These are phyloP conservation scores for Bombus fervidus DNA, from an alignment of 1,140 invertebrate genomes.

Conservation along the genomic window DNA sequence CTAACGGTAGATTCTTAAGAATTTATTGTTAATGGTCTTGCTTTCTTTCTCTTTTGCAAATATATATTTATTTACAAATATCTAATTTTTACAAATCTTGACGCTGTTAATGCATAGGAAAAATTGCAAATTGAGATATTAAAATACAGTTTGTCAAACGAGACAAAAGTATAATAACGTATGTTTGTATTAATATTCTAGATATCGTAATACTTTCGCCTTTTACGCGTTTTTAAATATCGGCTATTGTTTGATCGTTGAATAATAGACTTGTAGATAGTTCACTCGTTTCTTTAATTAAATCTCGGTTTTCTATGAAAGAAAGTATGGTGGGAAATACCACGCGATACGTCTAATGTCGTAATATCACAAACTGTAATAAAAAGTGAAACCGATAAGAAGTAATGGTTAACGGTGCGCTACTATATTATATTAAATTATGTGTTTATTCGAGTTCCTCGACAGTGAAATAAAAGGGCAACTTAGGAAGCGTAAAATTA, in stretches of 20 bases:
- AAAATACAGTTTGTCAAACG: not conserved
- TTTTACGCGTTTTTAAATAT: not conserved
- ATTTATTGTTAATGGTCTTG: too few relatives aligned
- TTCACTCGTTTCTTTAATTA: too few relatives aligned
- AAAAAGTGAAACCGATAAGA: slow-evolving; percentile 57
- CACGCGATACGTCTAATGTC: not conserved
- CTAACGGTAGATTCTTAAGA: too few relatives aligned
- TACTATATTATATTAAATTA: not conserved
- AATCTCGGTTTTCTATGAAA: not conserved
- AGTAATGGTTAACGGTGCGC: slow-evolving; percentile 46
- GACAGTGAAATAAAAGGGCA: slow-evolving; percentile 8
- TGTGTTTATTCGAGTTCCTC: slow-evolving; percentile 16
- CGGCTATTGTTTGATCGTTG: not conserved
- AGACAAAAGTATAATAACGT: not conserved
- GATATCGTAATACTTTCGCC: not conserved
- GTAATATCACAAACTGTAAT: slow-evolving; percentile 10
- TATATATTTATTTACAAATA: too few relatives aligned
- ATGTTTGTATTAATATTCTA: not conserved
- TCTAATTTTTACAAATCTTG: too few relatives aligned
- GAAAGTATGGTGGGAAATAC: not conserved
- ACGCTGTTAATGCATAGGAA: too few relatives aligned
- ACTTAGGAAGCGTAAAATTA: slow-evolving; percentile 44
- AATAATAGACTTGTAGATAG: not conserved
- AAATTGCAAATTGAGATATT: not conserved
- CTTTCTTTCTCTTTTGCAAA: too few relatives aligned